Percentiles rank a stretch among this genome's conserved stretches.
Evolutionary conservation across 1,140 invertebrate genomes (phyloP).

Genomic region (Drosophila sturtevanti): DNA sequence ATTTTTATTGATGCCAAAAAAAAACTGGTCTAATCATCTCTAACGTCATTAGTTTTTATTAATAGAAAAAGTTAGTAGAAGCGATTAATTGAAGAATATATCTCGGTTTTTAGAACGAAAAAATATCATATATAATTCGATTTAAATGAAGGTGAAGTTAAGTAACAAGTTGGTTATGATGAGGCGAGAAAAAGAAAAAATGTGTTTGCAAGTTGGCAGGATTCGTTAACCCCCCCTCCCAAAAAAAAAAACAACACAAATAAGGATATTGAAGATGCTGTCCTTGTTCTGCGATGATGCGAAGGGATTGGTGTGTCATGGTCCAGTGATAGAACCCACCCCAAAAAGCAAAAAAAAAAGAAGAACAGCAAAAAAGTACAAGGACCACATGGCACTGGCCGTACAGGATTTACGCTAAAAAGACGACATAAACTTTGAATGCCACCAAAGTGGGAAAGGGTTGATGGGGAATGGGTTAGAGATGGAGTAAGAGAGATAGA

Average conservation of each 20-base stretch:
- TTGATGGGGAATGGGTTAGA: neutral
- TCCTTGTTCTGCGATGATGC: constrained; percentile 11
- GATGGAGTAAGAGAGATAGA: constrained; percentile 1
- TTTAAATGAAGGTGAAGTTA: neutral
- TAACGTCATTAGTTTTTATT: no score
- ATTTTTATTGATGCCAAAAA: no score
- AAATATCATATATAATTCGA: neutral
- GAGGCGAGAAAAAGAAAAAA: constrained; percentile 34
- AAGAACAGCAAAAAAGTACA: constrained; percentile 27
- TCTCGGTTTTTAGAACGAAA: no score
- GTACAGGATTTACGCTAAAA: constrained; percentile 77
- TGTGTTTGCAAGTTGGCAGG: neutral
- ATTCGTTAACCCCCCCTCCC: neutral
- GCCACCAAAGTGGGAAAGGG: constrained; percentile 17
- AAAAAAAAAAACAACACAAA: constrained; percentile 15
- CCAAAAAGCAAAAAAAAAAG: neutral
- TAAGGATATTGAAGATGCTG: constrained; percentile 49
- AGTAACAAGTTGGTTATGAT: constrained; percentile 22
- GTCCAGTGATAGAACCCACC: constrained; percentile 29
- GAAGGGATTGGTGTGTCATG: constrained; percentile 4
- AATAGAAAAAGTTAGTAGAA: no score
- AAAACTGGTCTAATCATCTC: no score
- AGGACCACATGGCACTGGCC: constrained; percentile 21
- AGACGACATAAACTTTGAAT: constrained; percentile 78
- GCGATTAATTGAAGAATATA: no score